Evolutionary conservation across 2,888 invertebrate genomes (phyloP).

Genomic region (Drosophila quinaria): DNA sequence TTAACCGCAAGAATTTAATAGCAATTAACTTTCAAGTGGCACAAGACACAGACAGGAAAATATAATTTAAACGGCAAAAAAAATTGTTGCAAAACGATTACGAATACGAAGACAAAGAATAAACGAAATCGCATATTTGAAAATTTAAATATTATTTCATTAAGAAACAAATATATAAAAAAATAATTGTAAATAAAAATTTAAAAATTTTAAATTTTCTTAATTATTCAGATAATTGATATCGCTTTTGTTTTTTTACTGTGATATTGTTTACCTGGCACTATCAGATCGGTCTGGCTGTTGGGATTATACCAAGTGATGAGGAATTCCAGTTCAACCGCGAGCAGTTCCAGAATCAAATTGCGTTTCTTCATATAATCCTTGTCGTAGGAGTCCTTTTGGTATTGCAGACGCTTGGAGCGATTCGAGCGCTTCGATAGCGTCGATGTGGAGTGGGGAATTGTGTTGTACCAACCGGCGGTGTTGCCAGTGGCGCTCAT

Average conservation of each 20-base stretch:
- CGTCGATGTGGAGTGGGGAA: conserved; percentile 91
- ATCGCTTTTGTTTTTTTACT: not conserved
- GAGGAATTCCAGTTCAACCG: conserved; percentile 97
- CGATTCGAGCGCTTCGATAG: conserved; percentile 92
- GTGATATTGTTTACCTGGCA: conserved; percentile 87
- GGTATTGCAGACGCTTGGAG: conserved; percentile 89
- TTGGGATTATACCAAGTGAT: conserved; percentile 98
- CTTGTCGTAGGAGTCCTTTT: conserved; percentile 94
- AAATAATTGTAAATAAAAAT: no score
- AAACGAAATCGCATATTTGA: no score
- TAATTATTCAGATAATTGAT: no score
- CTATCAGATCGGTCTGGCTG: conserved; percentile 89
- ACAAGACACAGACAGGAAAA: no score
- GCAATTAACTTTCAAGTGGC: no score
- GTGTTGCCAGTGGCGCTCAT: conserved; percentile 86
- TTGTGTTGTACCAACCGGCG: conserved; percentile 97
- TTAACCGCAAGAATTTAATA: no score
- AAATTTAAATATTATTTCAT: no score
- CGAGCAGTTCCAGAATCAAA: conserved; percentile 96
- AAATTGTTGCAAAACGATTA: no score
- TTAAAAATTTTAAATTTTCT: no score
- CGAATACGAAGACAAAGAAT: no score
- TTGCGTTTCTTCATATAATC: conserved; percentile 98
- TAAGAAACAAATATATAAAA: no score
- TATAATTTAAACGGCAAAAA: no score